phyloP scores from a whole-genome alignment of 2,888 invertebrate species.

The Volucella bombylans region DNA sequence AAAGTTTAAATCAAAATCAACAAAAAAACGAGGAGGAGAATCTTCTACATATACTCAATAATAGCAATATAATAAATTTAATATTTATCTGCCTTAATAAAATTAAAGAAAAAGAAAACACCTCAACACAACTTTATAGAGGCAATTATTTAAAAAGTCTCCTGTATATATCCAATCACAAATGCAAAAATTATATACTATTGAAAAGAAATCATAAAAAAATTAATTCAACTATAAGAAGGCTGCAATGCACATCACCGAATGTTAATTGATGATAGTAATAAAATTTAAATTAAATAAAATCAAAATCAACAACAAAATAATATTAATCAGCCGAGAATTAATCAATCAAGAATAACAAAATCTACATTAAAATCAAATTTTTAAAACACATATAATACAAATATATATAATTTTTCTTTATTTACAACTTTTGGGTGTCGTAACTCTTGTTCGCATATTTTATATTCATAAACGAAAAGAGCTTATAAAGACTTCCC shows the following conservation, averaged over 20 bases:
- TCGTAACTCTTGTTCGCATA: conserved; percentile 48
- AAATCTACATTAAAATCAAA: not conserved
- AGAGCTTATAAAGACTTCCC: conserved; percentile 13
- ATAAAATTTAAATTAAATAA: not conserved
- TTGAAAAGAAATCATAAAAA: conserved; percentile 21
- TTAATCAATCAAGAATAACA: not conserved
- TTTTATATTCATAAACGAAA: conserved; percentile 69
- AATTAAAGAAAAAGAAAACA: not conserved
- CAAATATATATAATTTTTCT: conserved; percentile 14
- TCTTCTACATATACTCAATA: conserved; percentile 23
- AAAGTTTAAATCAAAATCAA: conserved; percentile 37
- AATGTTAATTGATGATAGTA: conserved; percentile 20
- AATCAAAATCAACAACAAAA: conserved; percentile 10
- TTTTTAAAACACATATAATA: not conserved
- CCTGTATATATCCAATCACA: not conserved
- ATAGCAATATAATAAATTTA: conserved; percentile 16
- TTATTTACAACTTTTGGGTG: conserved; percentile 39
- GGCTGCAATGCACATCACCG: conserved; percentile 11
- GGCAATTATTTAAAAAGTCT: not conserved
- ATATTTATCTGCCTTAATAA: conserved; percentile 1
- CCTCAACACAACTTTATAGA: conserved; percentile 8
- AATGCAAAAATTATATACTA: conserved; percentile 10
- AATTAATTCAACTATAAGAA: conserved; percentile 7
- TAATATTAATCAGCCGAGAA: conserved; percentile 1
- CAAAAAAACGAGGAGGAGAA: conserved; percentile 29